Conservation (phyloP, 2,797 vertebrate species). For the Hyperoplus lanceolatus region DNA sequence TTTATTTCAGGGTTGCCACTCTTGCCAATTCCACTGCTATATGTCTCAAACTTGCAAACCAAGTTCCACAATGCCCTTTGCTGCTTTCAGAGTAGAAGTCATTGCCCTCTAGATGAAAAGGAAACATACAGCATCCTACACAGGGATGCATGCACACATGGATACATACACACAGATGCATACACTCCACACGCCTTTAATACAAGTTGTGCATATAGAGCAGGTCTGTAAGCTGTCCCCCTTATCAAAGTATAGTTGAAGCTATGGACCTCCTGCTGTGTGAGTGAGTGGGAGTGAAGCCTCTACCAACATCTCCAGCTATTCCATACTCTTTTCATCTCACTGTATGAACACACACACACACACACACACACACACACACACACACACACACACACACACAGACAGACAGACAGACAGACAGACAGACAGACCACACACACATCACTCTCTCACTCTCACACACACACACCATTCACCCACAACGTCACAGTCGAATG, state of each 20-base stretch:
- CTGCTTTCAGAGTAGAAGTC: no score
- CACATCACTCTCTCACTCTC: no score
- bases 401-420: no score
- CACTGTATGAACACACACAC: constrained; percentile 3
- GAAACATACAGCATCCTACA: neutral
- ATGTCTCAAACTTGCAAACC: neutral
- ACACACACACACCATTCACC: neutral
- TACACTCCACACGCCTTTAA: neutral
- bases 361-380: neutral
- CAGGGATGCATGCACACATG: neutral
- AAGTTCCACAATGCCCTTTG: neutral
- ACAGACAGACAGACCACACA: no score
- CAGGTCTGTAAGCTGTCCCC: constrained; percentile 27
- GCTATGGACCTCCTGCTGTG: constrained; percentile 53
- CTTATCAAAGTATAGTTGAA: constrained; percentile 47
- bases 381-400: no score
- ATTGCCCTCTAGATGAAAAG: neutral
- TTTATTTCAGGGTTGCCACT: neutral
- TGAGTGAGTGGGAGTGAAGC: constrained; percentile 38
- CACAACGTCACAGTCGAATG: constrained; percentile 7
- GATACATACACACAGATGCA: neutral
- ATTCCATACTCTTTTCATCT: constrained; percentile 47
- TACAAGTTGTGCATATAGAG: constrained; percentile 29
- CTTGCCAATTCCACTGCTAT: neutral
- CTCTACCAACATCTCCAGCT: constrained; percentile 48